Base-by-base conservation (phyloP, 2,113 vertebrate genomes). In the Psettodes erumei region DNA sequence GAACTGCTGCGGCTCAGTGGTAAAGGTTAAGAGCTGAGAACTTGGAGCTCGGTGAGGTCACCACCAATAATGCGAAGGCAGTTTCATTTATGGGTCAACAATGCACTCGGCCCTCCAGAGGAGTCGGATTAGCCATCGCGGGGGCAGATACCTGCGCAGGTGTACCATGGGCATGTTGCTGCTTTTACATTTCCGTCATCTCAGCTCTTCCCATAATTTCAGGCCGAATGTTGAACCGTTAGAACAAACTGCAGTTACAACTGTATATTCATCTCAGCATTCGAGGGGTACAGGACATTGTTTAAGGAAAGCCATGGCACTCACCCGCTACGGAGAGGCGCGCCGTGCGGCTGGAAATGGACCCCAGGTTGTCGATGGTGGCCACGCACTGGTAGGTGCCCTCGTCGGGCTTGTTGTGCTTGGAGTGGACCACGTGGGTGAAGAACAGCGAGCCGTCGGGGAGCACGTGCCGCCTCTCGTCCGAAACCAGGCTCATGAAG, bases 331-430 rank as follows among this genome's bases (percentile, higher is more conserved):
- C 94, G 0, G 91, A 93, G 81, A 99, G 96, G 58, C 95, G 96
- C 0, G 98, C 97, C 0, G 96, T 97, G 75, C 94, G 95, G 91
- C 97, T 99, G 59, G 96, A 94, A 40, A 99, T 97, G 85, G 95
- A 98, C 3, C 98, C 98, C 80, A 98, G 92, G 89, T 87, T 97
- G 51, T 99, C 98, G 67, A 98, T 95, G 0, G 96, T 97, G 23
- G 96, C 98, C 45, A 98, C 96, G 2, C 98, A 99, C 71, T 99
- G 98, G 28, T 99, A 99, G 74, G 94, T 93, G 10, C 98, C 98
- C 84, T 99, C 98, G 28, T 99, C 98, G 0, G 97, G 98, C 79
- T 98, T 99, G 69, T 98, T 98, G 76, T 99, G 97, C 82, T 99
- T 99, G n/a, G 96, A 96, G 90, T 99, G 98, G 82, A 97, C 93